phyloP scores from a whole-genome alignment of 2,888 invertebrate genomes.

The Pyralis farinalis region DNA sequence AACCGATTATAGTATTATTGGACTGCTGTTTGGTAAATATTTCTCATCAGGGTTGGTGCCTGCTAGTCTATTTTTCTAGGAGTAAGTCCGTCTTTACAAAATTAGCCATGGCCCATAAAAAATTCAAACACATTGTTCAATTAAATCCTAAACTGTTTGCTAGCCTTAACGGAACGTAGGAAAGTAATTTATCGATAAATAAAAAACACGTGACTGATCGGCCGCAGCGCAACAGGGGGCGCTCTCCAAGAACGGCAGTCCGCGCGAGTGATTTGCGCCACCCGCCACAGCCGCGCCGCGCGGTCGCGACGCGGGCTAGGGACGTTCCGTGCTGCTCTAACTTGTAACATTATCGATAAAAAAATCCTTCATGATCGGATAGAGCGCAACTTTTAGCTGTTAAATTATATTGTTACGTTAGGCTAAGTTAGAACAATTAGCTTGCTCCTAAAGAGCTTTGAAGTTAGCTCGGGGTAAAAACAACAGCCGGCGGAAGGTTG shows the following conservation, averaged over 20 bases:
- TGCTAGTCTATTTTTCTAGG: too few relatives aligned
- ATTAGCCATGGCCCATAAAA: too few relatives aligned
- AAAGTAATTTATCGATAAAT: conserved; percentile 49
- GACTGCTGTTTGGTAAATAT: too few relatives aligned
- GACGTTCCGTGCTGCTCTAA: conserved; percentile 29
- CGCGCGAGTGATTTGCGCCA: conserved; percentile 79
- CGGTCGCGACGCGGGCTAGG: conserved; percentile 64
- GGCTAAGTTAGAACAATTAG: neutral
- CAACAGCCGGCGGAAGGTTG: conserved; percentile 6
- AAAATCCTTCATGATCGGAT: neutral
- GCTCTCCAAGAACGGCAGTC: conserved; percentile 74
- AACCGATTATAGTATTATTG: too few relatives aligned
- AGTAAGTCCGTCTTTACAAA: too few relatives aligned
- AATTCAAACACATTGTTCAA: too few relatives aligned
- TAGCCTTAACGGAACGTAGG: too few relatives aligned
- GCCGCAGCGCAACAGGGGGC: conserved; percentile 42
- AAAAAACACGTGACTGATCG: conserved; percentile 44
- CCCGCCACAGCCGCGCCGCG: conserved; percentile 57
- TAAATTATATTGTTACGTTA: neutral
- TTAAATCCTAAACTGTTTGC: too few relatives aligned
- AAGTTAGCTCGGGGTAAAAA: neutral
- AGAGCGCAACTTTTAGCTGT: neutral
- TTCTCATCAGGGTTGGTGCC: too few relatives aligned
- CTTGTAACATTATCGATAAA: conserved; percentile 23
- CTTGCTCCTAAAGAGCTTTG: neutral